Evolutionary conservation across 2,888 invertebrate genomes (phyloP), one percentile per base, ranked within the genome.

Genomic region (Shargacucullia verbasci): DNA sequence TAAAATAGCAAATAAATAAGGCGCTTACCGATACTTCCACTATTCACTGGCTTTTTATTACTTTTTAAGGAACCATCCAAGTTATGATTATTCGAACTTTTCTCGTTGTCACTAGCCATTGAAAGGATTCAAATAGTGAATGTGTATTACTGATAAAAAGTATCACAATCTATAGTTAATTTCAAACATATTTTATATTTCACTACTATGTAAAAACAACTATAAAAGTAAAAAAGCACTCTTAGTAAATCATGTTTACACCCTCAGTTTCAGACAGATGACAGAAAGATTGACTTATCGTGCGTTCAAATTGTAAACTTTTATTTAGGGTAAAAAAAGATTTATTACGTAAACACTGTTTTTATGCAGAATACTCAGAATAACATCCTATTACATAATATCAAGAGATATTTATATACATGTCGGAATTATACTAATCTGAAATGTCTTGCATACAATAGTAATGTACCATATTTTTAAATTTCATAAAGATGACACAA

Each of bases 41-140:
- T 79, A 76, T 80, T 89, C 56, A 76, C 81, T 81, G 86, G 85
- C 78, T 88, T 92, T 77, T 87, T 92, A 75, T 76, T 87, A 80
- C 75, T 87, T 78, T 88, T 94, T 76, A 91, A 49, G 61, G 90
- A 90, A 78, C 90, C 91, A 80, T 92, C 90, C 73, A 90, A 91
- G 84, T 90, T 92, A 72, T 87, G 89, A 90, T 87, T 90, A 87
- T 84, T 87, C 74, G 86, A 91, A 92, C 86, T 89, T 91, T 91
- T 92, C 79, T 92, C 91, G 88, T 86, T 91, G 89, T 94, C 94
- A 94, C 91, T 93, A 87, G 93, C 93, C 93, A 94, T 94, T 89
- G 92, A 90, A 91, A 87, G 79, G 80, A 84, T 81, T 80, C 75
- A 74, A 70, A 47, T 45, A 46, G 44, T 55, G n/a, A 70, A 63